These are phyloP conservation scores for Catocala nupta DNA, from an alignment of 2,888 invertebrate genomes.

Conservation along the genomic window DNA sequence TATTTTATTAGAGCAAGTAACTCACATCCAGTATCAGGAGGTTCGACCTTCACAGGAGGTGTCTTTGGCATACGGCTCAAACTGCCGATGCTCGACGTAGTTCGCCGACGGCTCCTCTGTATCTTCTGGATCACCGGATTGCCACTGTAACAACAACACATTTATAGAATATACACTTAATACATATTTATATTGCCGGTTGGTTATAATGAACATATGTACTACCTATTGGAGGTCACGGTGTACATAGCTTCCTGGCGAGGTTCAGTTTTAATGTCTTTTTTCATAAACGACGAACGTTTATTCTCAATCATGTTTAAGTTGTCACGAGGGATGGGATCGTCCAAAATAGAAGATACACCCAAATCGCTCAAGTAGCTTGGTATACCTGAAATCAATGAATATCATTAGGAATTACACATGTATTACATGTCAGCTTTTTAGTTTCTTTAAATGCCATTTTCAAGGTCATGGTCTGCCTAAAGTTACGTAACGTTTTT, in stretches of 20 bases:
- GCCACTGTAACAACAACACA: constrained; percentile 58
- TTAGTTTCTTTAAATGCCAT: no score
- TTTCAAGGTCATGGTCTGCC: no score
- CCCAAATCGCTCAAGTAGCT: constrained; percentile 59
- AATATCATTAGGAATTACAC: neutral
- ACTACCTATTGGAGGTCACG: constrained; percentile 75
- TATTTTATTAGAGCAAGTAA: neutral
- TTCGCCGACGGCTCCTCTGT: constrained; percentile 68
- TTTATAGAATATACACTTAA: no score
- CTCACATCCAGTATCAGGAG: constrained; percentile 61
- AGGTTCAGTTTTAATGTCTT: constrained; percentile 69
- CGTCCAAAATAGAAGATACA: constrained; percentile 64
- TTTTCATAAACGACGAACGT: constrained; percentile 64
- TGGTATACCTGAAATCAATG: constrained; percentile 58
- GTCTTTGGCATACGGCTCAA: constrained; percentile 71
- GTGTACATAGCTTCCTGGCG: constrained; percentile 73
- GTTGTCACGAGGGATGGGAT: constrained; percentile 53
- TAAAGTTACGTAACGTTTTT: no score
- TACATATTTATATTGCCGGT: no score
- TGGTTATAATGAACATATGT: neutral
- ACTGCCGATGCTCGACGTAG: constrained; percentile 69
- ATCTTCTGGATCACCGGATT: constrained; percentile 75
- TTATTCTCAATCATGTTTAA: constrained; percentile 78
- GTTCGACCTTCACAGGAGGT: constrained; percentile 58
- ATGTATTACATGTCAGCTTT: no score